Conservation (phyloP, 2,797 vertebrate genomes). For the Phrynocephalus forsythii region DNA sequence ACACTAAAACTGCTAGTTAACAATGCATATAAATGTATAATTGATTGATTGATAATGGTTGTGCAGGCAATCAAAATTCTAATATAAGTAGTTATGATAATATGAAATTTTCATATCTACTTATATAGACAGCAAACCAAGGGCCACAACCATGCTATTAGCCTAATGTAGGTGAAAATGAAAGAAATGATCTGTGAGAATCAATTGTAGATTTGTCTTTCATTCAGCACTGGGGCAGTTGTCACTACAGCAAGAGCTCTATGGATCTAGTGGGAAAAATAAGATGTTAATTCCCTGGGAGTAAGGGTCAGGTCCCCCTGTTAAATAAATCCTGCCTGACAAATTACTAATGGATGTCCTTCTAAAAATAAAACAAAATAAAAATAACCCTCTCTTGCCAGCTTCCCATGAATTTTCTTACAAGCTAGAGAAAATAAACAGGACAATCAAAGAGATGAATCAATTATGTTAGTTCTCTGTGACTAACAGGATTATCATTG, state of each 20-base stretch:
- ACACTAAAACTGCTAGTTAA: too few species aligned
- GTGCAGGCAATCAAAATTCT: background rate
- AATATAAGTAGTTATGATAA: background rate
- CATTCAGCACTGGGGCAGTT: background rate
- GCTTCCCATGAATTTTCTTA: conserved; percentile 1
- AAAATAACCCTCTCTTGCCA: conserved; percentile 16
- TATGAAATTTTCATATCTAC: background rate
- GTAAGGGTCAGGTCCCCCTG: background rate
- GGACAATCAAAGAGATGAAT: conserved; percentile 13
- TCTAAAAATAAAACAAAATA: conserved; percentile 60
- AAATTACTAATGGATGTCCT: conserved; percentile 35
- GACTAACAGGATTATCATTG: conserved; percentile 31
- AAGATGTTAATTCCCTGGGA: conserved; percentile 13
- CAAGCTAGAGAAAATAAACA: conserved; percentile 33
- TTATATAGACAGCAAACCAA: background rate
- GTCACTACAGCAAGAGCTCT: background rate
- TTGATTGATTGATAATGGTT: conserved; percentile 2
- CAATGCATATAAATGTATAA: too few species aligned
- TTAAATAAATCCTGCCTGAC: conserved; percentile 30
- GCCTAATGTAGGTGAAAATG: background rate
- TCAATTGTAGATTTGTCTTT: background rate
- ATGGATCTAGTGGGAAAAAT: conserved; percentile 14
- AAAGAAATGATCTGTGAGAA: background rate
- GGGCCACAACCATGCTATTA: background rate
- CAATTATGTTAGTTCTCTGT: conserved; percentile 19